Evolutionary conservation across 2,888 invertebrate genomes (phyloP), one percentile per base, ranked within the genome.

Genomic region (Chymomyza fuscimana): DNA sequence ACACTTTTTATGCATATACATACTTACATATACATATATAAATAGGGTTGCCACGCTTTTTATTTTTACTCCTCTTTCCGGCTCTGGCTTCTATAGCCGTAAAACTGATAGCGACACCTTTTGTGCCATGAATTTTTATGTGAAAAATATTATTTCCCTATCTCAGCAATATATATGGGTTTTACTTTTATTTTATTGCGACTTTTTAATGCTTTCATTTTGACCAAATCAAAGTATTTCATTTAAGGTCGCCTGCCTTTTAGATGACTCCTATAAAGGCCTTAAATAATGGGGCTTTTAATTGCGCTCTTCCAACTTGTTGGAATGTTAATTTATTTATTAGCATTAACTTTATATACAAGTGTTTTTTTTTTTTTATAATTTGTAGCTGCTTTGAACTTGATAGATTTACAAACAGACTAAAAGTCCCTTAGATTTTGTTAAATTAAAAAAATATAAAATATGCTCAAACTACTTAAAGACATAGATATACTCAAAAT

Each of bases 81-180:
- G 51, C 15, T 51, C 0, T 12, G 51, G n/a, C 51, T 15, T 16
- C 16, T 16, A 25, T 25, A 25, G 25, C 25, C 25, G 25, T 25
- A 25, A 25, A 25, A 25, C 25, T 51, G 51, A 54, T 22, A 54
- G 22, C 54, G 7, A 54, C 54, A 54, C 54, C 54, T 54, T 54
- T 54, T 19, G 54, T 54, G 54, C 54, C 54, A 19, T 54, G 54
- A 54, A 19, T 54, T 54, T 54, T 54, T 54, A 54, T 54, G 54
- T 5, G 10, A n/a, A 16, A 22, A 54, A 54, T 54, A 54, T 54
- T 19, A 16, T 16, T 16, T n/a, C 1, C 2, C 54, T 54, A 54
- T 54, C 54, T 15, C 54, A 22, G 19, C n/a, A 5, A 32, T 54
- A 46, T 54, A 46, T 46, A 15, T 22, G 5, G 22, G 15, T 6